Conservation (phyloP, 2,113 vertebrate species). For the Tretioscincus oriximinensis region DNA sequence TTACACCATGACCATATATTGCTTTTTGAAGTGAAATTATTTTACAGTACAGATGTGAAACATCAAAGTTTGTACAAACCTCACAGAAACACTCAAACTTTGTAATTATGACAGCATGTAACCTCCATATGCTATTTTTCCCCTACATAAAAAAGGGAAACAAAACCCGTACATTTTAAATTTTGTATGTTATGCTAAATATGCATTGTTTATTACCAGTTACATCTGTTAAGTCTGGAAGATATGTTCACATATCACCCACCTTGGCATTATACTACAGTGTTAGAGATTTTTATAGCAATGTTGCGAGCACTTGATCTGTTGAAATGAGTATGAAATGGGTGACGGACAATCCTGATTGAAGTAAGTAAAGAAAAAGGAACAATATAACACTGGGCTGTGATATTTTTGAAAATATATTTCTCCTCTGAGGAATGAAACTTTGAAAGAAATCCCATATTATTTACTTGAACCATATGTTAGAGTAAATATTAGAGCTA, state of each 20-base stretch:
- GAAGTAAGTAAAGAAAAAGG: neutral
- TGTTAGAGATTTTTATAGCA: neutral
- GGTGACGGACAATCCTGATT: neutral
- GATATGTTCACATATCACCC: neutral
- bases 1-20: neutral
- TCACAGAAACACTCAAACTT: neutral
- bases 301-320: neutral
- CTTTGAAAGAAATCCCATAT: accelerated
- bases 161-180: neutral
- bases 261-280: neutral
- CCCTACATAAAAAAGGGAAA: neutral
- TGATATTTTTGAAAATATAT: neutral
- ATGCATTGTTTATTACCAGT: neutral
- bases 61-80: neutral
- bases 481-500: neutral
- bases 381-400: neutral
- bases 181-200: neutral
- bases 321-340: neutral
- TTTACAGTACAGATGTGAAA: neutral
- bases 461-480: neutral
- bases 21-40: too few species aligned
- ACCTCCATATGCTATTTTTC: neutral
- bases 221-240: neutral
- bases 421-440: neutral
- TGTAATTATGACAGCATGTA: neutral